These are phyloP conservation scores for Platichthys stellatus DNA, from an alignment of 2,113 vertebrate species.

Conservation along the genomic window DNA sequence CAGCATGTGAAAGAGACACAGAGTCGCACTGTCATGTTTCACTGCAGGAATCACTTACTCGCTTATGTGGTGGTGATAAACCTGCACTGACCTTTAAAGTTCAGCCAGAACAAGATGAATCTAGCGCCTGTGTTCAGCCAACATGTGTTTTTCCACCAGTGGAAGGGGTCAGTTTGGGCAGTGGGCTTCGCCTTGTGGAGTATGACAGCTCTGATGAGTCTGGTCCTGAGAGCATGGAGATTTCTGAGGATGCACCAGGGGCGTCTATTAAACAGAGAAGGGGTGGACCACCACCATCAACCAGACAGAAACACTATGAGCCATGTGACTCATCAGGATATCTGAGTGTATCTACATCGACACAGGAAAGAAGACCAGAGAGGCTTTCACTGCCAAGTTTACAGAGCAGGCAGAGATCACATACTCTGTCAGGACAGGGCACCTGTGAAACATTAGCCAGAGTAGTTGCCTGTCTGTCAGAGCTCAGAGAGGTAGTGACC, in stretches of 20 bases:
- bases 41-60: not conserved
- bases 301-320: not conserved
- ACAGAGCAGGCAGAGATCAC: not conserved
- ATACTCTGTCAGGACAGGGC: not conserved
- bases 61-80: not conserved
- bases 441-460: slow-evolving; percentile 36
- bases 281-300: not conserved
- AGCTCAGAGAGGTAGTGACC: slow-evolving; percentile 83
- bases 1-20: slow-evolving; percentile 74
- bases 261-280: not conserved
- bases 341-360: not conserved
- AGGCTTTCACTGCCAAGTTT: not conserved
- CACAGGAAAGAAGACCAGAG: not conserved
- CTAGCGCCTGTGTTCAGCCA: not conserved
- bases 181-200: slow-evolving; percentile 80
- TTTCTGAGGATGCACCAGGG: slow-evolving; percentile 20
- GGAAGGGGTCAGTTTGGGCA: not conserved
- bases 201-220: slow-evolving; percentile 92
- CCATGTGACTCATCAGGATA: not conserved
- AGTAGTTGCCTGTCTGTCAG: slow-evolving; percentile 79
- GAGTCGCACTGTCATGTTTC: not conserved
- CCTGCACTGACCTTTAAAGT: not conserved
- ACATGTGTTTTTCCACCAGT: not conserved
- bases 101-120: not conserved
- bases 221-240: slow-evolving; percentile 74